Conservation (phyloP, 2,113 vertebrate genomes). For the Maccullochella peelii region DNA sequence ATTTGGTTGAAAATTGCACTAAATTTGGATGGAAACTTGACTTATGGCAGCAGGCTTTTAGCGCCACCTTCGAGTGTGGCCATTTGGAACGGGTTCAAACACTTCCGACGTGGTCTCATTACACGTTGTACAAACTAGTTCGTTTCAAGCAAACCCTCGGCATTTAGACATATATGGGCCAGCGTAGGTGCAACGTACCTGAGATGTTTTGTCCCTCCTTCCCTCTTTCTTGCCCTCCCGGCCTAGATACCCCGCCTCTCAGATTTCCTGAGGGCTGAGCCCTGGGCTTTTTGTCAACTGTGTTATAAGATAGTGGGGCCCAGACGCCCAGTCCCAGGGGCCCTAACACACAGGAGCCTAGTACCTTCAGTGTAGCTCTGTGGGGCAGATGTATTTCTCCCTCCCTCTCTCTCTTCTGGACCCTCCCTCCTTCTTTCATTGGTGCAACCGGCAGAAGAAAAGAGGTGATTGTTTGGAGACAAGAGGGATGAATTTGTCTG, state of each 20-base stretch:
- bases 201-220: conserved; percentile 64
- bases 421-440: conserved; percentile 69
- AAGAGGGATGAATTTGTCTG: conserved; percentile 83
- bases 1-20: not conserved
- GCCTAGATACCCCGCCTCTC: conserved; percentile 82
- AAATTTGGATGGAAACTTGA: not conserved
- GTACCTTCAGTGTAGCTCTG: conserved; percentile 65
- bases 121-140: not conserved
- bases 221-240: conserved; percentile 56
- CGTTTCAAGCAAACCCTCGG: not conserved
- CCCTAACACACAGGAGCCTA: conserved; percentile 72
- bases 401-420: conserved; percentile 41
- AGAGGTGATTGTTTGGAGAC: conserved; percentile 77
- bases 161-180: conserved; percentile 33
- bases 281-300: conserved; percentile 79
- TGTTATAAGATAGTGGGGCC: conserved; percentile 83
- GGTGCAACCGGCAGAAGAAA: conserved; percentile 77
- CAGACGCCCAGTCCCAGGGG: conserved; percentile 83
- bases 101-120: not conserved
- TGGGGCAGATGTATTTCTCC: conserved; percentile 66
- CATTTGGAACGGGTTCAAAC: not conserved
- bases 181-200: conserved; percentile 60
- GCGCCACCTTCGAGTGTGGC: not conserved
- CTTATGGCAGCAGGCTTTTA: not conserved
- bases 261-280: conserved; percentile 81